Evolutionary conservation across 2,888 invertebrate genomes (phyloP), one percentile per base, ranked within the genome.

Genomic region (Tiphia femorata): DNA sequence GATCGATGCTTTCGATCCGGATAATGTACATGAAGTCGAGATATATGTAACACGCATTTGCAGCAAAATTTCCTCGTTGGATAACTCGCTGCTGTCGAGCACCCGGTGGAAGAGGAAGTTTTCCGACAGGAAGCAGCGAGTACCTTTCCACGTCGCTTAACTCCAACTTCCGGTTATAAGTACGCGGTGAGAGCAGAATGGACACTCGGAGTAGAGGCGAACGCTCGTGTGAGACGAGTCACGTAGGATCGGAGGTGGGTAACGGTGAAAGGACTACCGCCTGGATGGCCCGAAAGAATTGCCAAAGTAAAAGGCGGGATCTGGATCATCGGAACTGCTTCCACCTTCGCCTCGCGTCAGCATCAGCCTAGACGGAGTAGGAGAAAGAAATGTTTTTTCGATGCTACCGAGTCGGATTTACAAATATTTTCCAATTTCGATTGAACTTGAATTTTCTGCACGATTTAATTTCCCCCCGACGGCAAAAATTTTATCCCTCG

Each of bases 211-310:
- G n/a, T n/a, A 53, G 54, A 44, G 44, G 47, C 25, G 30, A 56
- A 35, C 43, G 17, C 19, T 3, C 6, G 10, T 25, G 40, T 29
- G 29, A 29, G 30, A 33, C 49, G 43, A 59, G 42, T 46, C 54
- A 29, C 35, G 30, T n/a, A n/a, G n/a, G 35, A 3, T 12, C 21
- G 56, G 12, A 41, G 42, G 37, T 49, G 56, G 63, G 56, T 57
- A 62, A 42, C 47, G 63, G 72, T 71, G 72, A 71, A 73, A 73
- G 72, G 72, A 64, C 59, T 49, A 61, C 37, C 46, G 35, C 23
- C 19, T 42, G 27, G 48, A 30, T 33, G 25, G 46, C 12, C 30
- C 41, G 38, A 49, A 47, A 48, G 60, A 58, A 54, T 35, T 58
- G 42, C 20, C 41, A 29, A 54, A 62, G 59, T 67, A 68, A 65